Conservation (phyloP, 1,140 invertebrate species). For the Probaryconus sp. region DNA sequence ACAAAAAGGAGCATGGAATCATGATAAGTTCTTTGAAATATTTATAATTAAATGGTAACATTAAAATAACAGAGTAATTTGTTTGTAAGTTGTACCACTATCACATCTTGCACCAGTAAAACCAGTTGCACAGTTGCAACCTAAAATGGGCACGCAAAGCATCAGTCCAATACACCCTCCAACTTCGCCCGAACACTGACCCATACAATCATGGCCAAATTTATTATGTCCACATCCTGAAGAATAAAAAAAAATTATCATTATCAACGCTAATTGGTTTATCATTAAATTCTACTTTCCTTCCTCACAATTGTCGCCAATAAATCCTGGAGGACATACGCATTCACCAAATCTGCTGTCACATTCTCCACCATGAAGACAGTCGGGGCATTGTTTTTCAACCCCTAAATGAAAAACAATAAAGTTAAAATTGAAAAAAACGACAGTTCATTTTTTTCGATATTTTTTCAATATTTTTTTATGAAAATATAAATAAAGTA, state of each 20-base stretch:
- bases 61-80: not conserved
- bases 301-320: constrained; percentile 54
- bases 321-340: constrained; percentile 55
- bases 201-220: constrained; percentile 52
- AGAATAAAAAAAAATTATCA: too few relatives aligned
- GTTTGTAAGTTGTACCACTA: constrained; percentile 34
- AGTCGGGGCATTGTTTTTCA: constrained; percentile 36
- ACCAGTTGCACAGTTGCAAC: constrained; percentile 52
- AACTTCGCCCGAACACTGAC: constrained; percentile 50
- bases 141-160: constrained; percentile 55
- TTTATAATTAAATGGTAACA: not conserved
- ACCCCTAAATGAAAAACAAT: constrained; percentile 24
- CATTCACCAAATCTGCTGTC: constrained; percentile 54
- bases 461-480: too few relatives aligned
- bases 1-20: not conserved
- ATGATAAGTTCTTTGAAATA: too few relatives aligned
- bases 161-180: constrained; percentile 49
- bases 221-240: constrained; percentile 55
- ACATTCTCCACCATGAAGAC: constrained; percentile 56
- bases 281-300: too few relatives aligned
- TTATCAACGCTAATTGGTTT: too few relatives aligned
- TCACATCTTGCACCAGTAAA: constrained; percentile 46
- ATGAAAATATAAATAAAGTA: too few relatives aligned
- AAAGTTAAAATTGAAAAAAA: constrained; percentile 19
- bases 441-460: too few relatives aligned